These are phyloP conservation scores for Sorex fumeus DNA, from an alignment of 2,113 vertebrate species.

Conservation along the genomic window DNA sequence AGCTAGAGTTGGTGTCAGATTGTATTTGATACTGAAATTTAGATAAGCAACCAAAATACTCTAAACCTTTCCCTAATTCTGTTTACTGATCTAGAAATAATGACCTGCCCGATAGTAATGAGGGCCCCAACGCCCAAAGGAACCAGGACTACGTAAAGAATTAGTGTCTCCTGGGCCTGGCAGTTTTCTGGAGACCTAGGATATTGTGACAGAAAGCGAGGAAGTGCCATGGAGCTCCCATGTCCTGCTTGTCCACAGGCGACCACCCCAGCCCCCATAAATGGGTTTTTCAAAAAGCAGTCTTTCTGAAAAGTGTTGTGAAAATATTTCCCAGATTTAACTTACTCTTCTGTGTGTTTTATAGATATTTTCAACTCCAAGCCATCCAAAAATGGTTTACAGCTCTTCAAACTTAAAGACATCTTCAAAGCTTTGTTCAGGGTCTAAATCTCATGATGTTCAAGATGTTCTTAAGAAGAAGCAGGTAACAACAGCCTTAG, in stretches of 20 bases:
- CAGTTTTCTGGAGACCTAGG: neutral
- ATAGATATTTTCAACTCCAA: constrained; percentile 89
- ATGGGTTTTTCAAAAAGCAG: no score
- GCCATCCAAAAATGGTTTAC: constrained; percentile 93
- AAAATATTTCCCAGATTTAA: constrained; percentile 40
- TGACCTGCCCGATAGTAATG: neutral
- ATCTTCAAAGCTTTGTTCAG: constrained; percentile 91
- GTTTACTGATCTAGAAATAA: neutral
- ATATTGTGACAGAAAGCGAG: constrained; percentile 23
- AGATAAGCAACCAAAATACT: neutral
- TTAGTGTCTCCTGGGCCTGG: no score
- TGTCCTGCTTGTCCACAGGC: no score
- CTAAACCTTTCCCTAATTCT: neutral
- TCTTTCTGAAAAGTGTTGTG: constrained; percentile 53
- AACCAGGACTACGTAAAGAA: neutral
- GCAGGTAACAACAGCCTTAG: constrained; percentile 89
- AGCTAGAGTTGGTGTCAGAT: no score
- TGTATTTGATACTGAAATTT: neutral
- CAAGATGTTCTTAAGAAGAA: constrained; percentile 97
- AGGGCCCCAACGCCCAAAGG: neutral
- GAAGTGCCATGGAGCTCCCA: no score
- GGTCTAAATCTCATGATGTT: constrained; percentile 93
- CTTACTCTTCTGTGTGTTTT: constrained; percentile 69
- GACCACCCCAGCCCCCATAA: no score
- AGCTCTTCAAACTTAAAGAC: constrained; percentile 91